Evolutionary conservation across 35 echinoderm and acorn worm genomes (phyloP).

Genomic region (Lytechinus pictus): DNA sequence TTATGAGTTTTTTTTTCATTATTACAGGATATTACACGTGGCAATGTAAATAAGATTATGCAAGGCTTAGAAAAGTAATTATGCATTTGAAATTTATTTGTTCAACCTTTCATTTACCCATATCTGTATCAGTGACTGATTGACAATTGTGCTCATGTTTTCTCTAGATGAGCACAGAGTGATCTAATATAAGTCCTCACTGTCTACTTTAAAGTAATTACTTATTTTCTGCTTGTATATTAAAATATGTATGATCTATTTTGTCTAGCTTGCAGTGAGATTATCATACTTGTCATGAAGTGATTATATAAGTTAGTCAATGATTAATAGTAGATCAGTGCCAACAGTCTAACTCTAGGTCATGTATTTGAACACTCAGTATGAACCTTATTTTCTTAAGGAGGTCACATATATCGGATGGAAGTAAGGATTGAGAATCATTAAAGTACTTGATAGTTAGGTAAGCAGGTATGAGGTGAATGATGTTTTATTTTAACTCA

Average conservation of each 20-base stretch:
- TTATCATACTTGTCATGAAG: neutral
- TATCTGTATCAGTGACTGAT: too few species aligned
- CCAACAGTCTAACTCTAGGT: neutral
- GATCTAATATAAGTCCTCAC: too few species aligned
- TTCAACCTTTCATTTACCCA: too few species aligned
- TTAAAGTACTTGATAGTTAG: neutral
- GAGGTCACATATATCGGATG: neutral
- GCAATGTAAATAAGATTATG: too few species aligned
- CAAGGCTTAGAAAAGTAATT: too few species aligned
- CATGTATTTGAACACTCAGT: neutral
- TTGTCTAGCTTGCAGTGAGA: neutral
- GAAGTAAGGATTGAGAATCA: neutral
- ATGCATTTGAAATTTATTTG: too few species aligned
- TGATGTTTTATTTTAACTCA: neutral
- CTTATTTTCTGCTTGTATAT: too few species aligned
- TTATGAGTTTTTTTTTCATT: too few species aligned
- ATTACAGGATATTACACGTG: too few species aligned
- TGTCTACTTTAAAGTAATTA: too few species aligned
- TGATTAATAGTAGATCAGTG: neutral
- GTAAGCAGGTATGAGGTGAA: neutral
- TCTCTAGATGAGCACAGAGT: too few species aligned
- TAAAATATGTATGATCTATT: neutral
- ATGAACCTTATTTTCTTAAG: neutral
- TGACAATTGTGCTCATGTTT: too few species aligned
- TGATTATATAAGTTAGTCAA: neutral